Evolutionary conservation across 2,113 vertebrate species (phyloP).

Genomic region (Calyptommatus sinebrachiatus): DNA sequence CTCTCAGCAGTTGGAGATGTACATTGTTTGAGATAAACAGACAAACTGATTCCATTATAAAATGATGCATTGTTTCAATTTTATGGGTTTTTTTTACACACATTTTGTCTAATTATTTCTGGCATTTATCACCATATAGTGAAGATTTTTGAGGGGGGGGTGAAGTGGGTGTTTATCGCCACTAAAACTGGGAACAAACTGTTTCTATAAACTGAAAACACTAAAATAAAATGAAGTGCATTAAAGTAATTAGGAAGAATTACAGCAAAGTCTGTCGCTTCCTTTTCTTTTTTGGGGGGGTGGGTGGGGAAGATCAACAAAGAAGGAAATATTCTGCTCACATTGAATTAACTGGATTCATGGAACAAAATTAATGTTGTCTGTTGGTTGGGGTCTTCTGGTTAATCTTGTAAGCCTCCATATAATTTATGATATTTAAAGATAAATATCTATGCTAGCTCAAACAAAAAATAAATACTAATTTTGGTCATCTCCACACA

Average conservation of each 20-base stretch:
- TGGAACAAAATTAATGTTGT: slow-evolving; percentile 47
- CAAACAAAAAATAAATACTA: not conserved
- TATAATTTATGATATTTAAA: not conserved
- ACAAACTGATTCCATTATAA: slow-evolving; percentile 59
- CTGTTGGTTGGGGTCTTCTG: slow-evolving; percentile 27
- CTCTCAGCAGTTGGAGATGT: slow-evolving; percentile 56
- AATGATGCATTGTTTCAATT: slow-evolving; percentile 53
- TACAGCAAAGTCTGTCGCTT: slow-evolving; percentile 44
- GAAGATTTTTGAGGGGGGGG: slow-evolving; percentile 46
- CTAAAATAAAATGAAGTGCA: slow-evolving; percentile 56
- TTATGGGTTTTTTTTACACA: slow-evolving; percentile 56
- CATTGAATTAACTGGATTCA: slow-evolving; percentile 4
- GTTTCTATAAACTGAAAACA: slow-evolving; percentile 58
- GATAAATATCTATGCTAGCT: not conserved
- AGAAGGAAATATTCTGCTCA: slow-evolving; percentile 28
- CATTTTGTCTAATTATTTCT: slow-evolving; percentile 66
- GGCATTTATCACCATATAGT: slow-evolving; percentile 56
- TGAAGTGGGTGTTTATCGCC: slow-evolving; percentile 51
- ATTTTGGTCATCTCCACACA: too few relatives aligned
- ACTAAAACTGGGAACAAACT: slow-evolving; percentile 63
- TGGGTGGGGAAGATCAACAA: slow-evolving; percentile 7
- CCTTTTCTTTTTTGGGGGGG: slow-evolving; percentile 32
- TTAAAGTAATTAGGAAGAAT: slow-evolving; percentile 61
- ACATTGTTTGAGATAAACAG: slow-evolving; percentile 57
- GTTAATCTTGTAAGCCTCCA: slow-evolving; percentile 42